These are phyloP conservation scores for Temnothorax nylanderi DNA, from an alignment of 1,140 invertebrate genomes.

Conservation along the genomic window DNA sequence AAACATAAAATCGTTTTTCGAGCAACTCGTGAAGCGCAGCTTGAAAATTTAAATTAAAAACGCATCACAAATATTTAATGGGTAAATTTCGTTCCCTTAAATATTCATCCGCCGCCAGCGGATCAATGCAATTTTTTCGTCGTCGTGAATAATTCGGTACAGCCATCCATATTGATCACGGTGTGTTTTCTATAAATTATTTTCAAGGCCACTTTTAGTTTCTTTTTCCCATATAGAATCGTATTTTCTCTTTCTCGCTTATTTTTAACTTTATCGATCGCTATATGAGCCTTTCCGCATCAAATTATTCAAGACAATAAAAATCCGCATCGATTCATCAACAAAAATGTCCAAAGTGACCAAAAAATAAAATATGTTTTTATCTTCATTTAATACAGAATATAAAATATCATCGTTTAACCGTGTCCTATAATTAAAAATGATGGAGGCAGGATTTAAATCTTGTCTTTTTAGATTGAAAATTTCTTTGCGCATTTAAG, in stretches of 20 bases:
- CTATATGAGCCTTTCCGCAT: not conserved
- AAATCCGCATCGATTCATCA: not conserved
- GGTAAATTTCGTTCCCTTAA: not conserved
- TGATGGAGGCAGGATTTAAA: not conserved
- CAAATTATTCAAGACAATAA: not conserved
- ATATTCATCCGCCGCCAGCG: not conserved
- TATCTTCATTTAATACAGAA: not conserved
- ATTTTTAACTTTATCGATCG: not conserved
- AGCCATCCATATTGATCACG: not conserved
- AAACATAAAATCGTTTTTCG: not conserved
- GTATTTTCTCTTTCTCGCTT: not conserved
- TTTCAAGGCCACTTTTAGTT: not conserved
- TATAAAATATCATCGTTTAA: not conserved
- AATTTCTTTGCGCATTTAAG: not conserved
- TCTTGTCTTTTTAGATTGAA: not conserved
- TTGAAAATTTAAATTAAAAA: conserved; percentile 13
- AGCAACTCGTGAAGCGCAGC: not conserved
- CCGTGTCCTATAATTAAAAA: not conserved
- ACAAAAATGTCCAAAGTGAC: not conserved
- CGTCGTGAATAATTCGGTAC: conserved; percentile 1
- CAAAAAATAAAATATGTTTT: not conserved
- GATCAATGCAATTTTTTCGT: conserved; percentile 2
- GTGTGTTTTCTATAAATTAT: not conserved
- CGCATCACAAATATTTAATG: not conserved
- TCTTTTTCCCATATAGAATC: not conserved